Evolutionary conservation across 2,113 vertebrate species (phyloP), one percentile per base, ranked within the genome.

Genomic region (Lanius ludovicianus): DNA sequence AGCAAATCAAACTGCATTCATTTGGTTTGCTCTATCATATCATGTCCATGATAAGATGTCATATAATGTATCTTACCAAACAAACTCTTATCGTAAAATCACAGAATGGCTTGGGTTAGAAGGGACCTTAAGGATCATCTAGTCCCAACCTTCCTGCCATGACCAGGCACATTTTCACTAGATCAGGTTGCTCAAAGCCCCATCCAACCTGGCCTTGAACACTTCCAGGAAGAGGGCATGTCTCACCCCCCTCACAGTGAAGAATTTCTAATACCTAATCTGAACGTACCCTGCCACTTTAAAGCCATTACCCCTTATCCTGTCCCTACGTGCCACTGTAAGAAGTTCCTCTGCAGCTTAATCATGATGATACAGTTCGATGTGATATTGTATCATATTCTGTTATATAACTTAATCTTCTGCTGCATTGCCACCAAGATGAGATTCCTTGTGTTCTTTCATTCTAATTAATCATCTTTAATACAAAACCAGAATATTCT

Each of bases 161-260:
- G 47, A 41, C 13, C 20, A 47, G 39, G 24, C 24, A 47, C n/a
- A 62, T 62, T 75, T 62, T 30, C 17, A 30, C 21, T 42, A 31
- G 21, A 35, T n/a, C 25, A 55, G 47, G 12, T 41, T 55, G 30
- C 47, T 69, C 25, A 55, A 69, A 83, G n/a, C 24, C 41, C 14
- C 47, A 69, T 69, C 15, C 39, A 62, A 22, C 41, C 55, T 35
- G 70, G 21, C 63, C 62, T 76, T 76, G 78, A 69, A 35, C 70
- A 53, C 11, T 23, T 31, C 6, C 35, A 35, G 31, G 35, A 17
- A 42, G 1, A 5, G 55, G 70, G 25, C 0, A 1, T 75, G 62
- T 69, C n/a, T 55, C 41, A 62, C 15, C 63, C 31, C 24, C 6
- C 25, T 76, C 47, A 19, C 10, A 31, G 25, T 55, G n/a, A 76